Percentiles rank a stretch among this genome's conserved stretches.
Evolutionary conservation across 1,140 invertebrate species (phyloP).

Genomic region (Cherax quadricarinatus): DNA sequence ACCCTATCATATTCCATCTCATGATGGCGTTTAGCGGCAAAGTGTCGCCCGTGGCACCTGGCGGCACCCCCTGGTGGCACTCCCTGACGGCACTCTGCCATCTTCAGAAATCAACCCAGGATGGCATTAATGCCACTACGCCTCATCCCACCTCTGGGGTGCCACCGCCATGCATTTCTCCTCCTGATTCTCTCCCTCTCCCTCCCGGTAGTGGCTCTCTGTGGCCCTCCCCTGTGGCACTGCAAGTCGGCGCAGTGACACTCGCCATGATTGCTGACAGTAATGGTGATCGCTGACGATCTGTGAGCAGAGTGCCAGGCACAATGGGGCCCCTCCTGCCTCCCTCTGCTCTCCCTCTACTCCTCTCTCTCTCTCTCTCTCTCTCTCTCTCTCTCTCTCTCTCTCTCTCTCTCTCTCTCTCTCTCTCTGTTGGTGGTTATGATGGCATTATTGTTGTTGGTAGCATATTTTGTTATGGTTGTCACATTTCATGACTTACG

Average conservation of each 20-base stretch:
- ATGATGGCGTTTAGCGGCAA: no score
- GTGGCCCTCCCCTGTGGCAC: background rate
- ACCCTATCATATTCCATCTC: background rate
- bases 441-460: background rate
- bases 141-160: background rate
- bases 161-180: background rate
- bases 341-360: background rate
- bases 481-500: no score
- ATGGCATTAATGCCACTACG: background rate
- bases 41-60: background rate
- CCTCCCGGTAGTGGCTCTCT: background rate
- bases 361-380: background rate
- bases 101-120: background rate
- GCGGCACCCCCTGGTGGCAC: background rate
- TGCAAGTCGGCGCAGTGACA: slow-evolving; percentile 19
- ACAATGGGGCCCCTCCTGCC: slow-evolving; percentile 9
- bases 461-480: no score
- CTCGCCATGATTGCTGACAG: slow-evolving; percentile 56
- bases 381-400: background rate
- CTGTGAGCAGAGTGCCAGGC: background rate
- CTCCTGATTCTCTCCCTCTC: background rate
- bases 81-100: background rate
- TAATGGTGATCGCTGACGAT: slow-evolving; percentile 25
- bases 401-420: background rate
- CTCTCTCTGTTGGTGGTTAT: no score